These are phyloP conservation scores for Eupeodes luniger DNA, from an alignment of 2,888 invertebrate species.

Conservation along the genomic window DNA sequence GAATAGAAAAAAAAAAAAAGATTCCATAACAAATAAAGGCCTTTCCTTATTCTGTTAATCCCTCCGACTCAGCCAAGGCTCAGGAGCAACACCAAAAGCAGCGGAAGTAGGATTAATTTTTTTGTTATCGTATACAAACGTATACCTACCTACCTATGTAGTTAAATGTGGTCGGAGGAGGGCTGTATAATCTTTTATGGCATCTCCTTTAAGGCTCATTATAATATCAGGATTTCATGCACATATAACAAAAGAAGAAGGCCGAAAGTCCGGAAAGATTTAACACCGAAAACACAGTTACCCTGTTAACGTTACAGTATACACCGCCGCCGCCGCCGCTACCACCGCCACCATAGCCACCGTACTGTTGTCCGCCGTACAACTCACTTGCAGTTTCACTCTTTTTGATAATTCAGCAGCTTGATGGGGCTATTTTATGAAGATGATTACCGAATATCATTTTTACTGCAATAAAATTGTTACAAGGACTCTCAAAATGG, in stretches of 20 bases:
- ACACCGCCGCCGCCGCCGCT: too few relatives aligned
- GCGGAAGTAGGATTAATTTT: conserved; percentile 41
- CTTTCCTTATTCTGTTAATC: conserved; percentile 45
- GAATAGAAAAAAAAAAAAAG: conserved; percentile 21
- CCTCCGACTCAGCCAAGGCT: conserved; percentile 32
- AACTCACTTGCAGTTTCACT: too few relatives aligned
- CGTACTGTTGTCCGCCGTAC: too few relatives aligned
- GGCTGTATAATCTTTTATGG: conserved; percentile 73
- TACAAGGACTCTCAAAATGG: too few relatives aligned
- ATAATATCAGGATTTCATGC: conserved; percentile 72
- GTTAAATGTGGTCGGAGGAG: conserved; percentile 46
- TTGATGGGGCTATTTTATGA: too few relatives aligned
- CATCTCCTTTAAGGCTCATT: conserved; percentile 71
- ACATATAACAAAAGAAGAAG: conserved; percentile 65
- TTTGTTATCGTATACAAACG: not conserved
- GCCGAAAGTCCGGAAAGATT: conserved; percentile 72
- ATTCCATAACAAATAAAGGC: conserved; percentile 54
- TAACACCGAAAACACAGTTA: conserved; percentile 63
- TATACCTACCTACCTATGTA: too few relatives aligned
- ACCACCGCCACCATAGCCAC: too few relatives aligned
- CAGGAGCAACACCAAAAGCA: conserved; percentile 37
- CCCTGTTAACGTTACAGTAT: not conserved
- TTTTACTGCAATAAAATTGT: too few relatives aligned
- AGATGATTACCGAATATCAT: too few relatives aligned
- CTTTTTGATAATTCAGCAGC: too few relatives aligned